A percentile compares a stretch with the other conserved stretches of the same genome.
These are phyloP conservation scores for Polymixis flavicincta DNA, from an alignment of 2,888 invertebrate species.

Conservation along the genomic window DNA sequence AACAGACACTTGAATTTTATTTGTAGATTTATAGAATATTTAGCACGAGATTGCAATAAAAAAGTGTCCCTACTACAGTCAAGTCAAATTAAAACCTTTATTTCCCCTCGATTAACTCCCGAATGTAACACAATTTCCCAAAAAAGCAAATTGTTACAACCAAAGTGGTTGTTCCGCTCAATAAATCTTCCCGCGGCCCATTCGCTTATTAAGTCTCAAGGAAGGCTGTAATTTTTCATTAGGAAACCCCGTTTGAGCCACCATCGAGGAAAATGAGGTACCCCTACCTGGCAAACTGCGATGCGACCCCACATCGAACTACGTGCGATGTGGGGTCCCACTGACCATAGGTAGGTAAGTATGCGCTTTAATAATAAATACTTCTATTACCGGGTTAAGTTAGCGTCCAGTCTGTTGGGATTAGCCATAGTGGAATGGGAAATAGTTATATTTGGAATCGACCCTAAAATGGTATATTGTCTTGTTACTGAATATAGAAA, in stretches of 20 bases:
- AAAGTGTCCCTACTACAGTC: neutral
- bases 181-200: slow-evolving; percentile 61
- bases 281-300: slow-evolving; percentile 56
- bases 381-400: slow-evolving; percentile 55
- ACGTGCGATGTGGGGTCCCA: slow-evolving; percentile 28
- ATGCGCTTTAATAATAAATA: slow-evolving; percentile 63
- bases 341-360: slow-evolving; percentile 18
- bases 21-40: no score
- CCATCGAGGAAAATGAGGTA: slow-evolving; percentile 64
- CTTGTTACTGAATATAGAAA: neutral
- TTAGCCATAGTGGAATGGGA: slow-evolving; percentile 16
- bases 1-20: no score
- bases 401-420: slow-evolving; percentile 43
- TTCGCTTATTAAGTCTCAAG: slow-evolving; percentile 70
- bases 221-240: slow-evolving; percentile 79
- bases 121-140: slow-evolving; percentile 49
- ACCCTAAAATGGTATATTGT: slow-evolving; percentile 7
- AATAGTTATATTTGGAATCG: slow-evolving; percentile 13
- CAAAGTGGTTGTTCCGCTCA: slow-evolving; percentile 58
- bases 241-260: slow-evolving; percentile 67
- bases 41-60: no score
- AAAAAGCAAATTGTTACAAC: slow-evolving; percentile 57
- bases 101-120: slow-evolving; percentile 36
- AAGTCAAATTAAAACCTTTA: slow-evolving; percentile 38
- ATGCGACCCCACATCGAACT: no score